Conservation (phyloP, 2,888 invertebrate species). For the Mantis religiosa region DNA sequence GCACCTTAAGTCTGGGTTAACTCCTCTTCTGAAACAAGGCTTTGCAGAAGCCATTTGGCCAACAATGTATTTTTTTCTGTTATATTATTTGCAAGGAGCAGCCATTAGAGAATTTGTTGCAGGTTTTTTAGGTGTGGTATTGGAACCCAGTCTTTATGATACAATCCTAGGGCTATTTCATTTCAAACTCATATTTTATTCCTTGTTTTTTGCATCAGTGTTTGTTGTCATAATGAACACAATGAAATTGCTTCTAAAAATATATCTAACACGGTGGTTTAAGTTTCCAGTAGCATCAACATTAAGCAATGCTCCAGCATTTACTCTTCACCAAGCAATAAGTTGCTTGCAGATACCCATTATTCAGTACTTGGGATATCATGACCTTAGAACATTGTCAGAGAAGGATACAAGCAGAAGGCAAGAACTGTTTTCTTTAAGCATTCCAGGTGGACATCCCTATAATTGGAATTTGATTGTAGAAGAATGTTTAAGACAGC, state of each 20-base stretch:
- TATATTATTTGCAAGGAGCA: constrained; percentile 60
- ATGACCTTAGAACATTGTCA: constrained; percentile 66
- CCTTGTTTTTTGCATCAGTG: constrained; percentile 66
- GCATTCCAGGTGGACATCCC: constrained; percentile 82
- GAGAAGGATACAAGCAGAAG: constrained; percentile 59
- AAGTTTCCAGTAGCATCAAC: constrained; percentile 56
- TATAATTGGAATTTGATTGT: constrained; percentile 77
- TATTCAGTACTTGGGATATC: constrained; percentile 69
- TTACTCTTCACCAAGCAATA: constrained; percentile 61
- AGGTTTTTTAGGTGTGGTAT: constrained; percentile 51
- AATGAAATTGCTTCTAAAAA: constrained; percentile 66
- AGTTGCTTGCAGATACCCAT: constrained; percentile 59
- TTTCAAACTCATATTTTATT: constrained; percentile 55
- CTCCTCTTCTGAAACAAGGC: constrained; percentile 55
- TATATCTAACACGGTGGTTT: constrained; percentile 66
- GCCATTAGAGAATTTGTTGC: constrained; percentile 51
- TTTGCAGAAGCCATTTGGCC: constrained; percentile 59
- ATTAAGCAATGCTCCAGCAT: constrained; percentile 35
- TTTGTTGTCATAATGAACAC: constrained; percentile 66
- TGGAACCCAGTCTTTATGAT: constrained; percentile 52
- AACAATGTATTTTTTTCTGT: constrained; percentile 54
- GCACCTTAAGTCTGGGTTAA: constrained; percentile 58
- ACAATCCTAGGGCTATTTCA: constrained; percentile 48
- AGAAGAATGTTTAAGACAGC: constrained; percentile 57
- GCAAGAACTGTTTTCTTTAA: constrained; percentile 63